These are phyloP conservation scores for Perca schrenkii DNA, from an alignment of 2,113 vertebrate species.

Conservation along the genomic window DNA sequence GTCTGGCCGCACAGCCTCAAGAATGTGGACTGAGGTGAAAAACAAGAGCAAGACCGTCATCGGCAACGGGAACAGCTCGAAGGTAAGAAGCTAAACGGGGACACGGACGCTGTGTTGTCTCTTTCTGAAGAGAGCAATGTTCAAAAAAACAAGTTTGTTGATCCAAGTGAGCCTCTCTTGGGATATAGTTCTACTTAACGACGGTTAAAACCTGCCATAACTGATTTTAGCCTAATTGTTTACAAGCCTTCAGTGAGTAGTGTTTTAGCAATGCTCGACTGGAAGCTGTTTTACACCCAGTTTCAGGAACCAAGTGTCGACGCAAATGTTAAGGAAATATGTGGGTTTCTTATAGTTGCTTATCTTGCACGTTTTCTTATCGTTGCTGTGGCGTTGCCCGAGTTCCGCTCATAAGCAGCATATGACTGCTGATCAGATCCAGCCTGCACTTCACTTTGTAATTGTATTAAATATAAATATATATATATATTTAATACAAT, in stretches of 20 bases:
- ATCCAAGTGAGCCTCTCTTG: background rate
- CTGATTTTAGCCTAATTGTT: background rate
- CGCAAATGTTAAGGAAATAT: background rate
- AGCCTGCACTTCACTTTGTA: background rate
- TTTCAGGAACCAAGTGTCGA: background rate
- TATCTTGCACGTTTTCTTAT: constrained; percentile 22
- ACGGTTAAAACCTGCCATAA: background rate
- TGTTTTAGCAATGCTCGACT: background rate
- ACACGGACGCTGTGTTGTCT: accelerated
- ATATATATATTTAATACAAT: no score
- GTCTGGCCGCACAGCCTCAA: background rate
- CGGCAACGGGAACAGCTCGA: constrained; percentile 21
- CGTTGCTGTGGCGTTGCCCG: background rate
- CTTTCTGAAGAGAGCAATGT: background rate
- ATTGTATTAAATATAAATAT: no score
- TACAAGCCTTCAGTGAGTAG: background rate
- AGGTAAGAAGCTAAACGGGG: constrained; percentile 45
- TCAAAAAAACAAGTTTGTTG: constrained; percentile 5
- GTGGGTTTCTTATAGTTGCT: background rate
- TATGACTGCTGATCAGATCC: background rate
- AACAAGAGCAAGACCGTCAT: constrained; percentile 35
- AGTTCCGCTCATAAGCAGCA: background rate
- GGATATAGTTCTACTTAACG: background rate
- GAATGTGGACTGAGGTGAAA: constrained; percentile 57
- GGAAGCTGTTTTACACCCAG: background rate